phyloP scores from a whole-genome alignment of 2,888 invertebrate species.

The Agonopterix arenella region DNA sequence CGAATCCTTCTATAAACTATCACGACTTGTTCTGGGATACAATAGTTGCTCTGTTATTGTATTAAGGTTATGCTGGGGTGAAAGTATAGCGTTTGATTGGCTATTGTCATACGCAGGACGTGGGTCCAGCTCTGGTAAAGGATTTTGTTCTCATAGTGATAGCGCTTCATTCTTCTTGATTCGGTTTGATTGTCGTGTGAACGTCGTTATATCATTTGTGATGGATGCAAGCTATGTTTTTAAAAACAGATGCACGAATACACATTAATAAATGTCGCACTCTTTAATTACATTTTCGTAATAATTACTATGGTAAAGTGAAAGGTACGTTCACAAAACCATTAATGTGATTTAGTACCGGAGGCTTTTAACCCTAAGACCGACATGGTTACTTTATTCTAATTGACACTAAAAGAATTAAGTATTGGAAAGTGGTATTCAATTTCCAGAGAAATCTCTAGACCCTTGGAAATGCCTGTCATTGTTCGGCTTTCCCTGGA shows the following conservation, averaged over 20 bases:
- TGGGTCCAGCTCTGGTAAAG: constrained; percentile 38
- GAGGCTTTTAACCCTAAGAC: no score
- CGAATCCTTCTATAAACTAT: constrained; percentile 65
- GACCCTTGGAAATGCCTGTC: no score
- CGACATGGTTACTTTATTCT: no score
- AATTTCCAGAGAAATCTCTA: no score
- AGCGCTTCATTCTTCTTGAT: constrained; percentile 46
- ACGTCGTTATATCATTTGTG: constrained; percentile 49
- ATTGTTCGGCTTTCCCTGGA: no score
- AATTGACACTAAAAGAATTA: no score
- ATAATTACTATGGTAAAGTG: no score
- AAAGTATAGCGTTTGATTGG: constrained; percentile 40
- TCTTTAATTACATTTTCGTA: no score
- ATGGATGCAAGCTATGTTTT: constrained; percentile 47
- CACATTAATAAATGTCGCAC: constrained; percentile 32
- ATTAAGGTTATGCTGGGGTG: constrained; percentile 62
- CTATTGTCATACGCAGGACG: constrained; percentile 9
- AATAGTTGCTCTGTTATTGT: constrained; percentile 62
- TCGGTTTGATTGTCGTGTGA: constrained; percentile 64
- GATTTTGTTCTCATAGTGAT: constrained; percentile 58
- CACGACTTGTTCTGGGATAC: constrained; percentile 61
- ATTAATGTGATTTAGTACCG: no score
- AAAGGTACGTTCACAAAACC: no score
- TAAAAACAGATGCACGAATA: constrained; percentile 40
- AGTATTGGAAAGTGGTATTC: no score